A percentile compares a stretch with the other conserved stretches of the same genome.
Evolutionary conservation across 2,113 vertebrate genomes (phyloP).

Genomic region (Mormoops blainvillei): DNA sequence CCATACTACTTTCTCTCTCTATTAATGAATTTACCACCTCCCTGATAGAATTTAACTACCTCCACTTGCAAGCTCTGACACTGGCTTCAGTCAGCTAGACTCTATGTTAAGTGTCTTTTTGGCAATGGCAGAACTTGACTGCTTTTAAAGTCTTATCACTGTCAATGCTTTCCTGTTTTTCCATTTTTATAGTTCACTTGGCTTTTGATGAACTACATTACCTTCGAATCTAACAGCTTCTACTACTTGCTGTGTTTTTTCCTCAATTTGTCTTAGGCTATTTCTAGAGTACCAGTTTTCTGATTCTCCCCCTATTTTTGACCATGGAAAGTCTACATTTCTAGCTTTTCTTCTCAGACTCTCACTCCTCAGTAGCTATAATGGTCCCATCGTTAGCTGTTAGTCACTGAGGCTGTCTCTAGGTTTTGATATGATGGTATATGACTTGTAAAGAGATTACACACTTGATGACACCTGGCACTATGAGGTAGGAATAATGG

Average conservation of each 20-base stretch:
- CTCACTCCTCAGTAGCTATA: not conserved
- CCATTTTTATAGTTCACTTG: not conserved
- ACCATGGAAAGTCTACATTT: not conserved
- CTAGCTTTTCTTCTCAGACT: not conserved
- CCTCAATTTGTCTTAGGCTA: not conserved
- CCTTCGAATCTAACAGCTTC: not conserved
- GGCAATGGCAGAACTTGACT: not conserved
- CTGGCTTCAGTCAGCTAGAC: not conserved
- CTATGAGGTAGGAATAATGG: not conserved
- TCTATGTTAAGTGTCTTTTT: not conserved
- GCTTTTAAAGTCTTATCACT: not conserved
- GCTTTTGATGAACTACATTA: not conserved
- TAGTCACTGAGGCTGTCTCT: not conserved
- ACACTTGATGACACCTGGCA: not conserved
- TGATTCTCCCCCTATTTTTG: not conserved
- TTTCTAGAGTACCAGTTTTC: not conserved
- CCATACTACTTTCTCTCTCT: not conserved
- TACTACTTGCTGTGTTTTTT: not conserved
- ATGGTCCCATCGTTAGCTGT: not conserved
- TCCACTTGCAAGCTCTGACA: not conserved
- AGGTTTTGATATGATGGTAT: not conserved
- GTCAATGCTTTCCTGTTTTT: not conserved
- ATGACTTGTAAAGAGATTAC: not conserved
- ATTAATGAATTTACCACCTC: not conserved
- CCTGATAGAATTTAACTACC: not conserved